A percentile compares a stretch with the other conserved stretches of the same genome.
phyloP scores from a whole-genome alignment of 1,140 invertebrate species.

The Brachionus rotundiformis region DNA sequence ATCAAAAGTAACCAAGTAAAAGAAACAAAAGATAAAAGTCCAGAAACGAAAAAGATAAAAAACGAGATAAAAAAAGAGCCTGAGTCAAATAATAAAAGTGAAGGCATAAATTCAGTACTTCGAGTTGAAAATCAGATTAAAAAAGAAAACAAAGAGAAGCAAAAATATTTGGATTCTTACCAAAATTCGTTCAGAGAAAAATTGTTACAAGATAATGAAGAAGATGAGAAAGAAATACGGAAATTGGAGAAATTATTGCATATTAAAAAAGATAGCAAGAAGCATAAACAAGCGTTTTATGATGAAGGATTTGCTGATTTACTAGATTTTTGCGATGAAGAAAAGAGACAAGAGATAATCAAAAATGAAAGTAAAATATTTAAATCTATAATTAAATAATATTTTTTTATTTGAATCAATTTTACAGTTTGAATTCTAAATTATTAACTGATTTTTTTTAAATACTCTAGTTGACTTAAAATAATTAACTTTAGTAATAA shows the following conservation, averaged over 20 bases:
- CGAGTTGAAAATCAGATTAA: background rate
- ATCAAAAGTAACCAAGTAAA: background rate
- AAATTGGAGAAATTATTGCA: slow-evolving; percentile 44
- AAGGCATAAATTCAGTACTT: background rate
- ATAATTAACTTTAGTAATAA: no score
- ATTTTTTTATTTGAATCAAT: no score
- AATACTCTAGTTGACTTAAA: no score
- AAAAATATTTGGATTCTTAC: slow-evolving; percentile 30
- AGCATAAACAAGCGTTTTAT: slow-evolving; percentile 22
- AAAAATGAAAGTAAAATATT: slow-evolving; percentile 29
- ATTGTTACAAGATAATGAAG: slow-evolving; percentile 44
- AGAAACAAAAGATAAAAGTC: background rate
- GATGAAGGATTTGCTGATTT: slow-evolving; percentile 50
- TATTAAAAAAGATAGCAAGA: slow-evolving; percentile 49
- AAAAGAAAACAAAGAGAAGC: slow-evolving; percentile 34
- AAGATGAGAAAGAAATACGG: slow-evolving; percentile 36
- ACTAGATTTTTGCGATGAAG: slow-evolving; percentile 50
- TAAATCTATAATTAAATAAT: no score
- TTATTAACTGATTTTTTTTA: no score
- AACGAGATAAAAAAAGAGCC: background rate
- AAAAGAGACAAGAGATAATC: slow-evolving; percentile 34
- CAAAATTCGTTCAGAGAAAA: background rate
- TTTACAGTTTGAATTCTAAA: no score
- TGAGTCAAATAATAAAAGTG: background rate
- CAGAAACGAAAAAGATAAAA: background rate